Evolutionary conservation across 2,797 vertebrate species (phyloP).

Genomic region (Danio choprae): DNA sequence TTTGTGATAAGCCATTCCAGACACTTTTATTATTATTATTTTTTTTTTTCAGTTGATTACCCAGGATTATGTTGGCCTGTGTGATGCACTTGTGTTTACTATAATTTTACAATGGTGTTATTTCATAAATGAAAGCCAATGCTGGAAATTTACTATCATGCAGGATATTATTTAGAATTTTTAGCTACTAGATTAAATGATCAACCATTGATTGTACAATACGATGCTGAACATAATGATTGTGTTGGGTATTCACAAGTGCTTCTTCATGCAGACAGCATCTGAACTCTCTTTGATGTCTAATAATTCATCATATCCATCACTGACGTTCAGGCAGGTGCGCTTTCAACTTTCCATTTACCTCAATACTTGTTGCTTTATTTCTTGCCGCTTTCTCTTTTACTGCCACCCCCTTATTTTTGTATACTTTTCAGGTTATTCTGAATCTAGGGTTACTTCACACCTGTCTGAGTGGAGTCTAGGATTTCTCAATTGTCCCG

Average conservation of each 20-base stretch:
- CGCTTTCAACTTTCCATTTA: background rate
- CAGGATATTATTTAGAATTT: background rate
- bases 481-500: constrained; percentile 24
- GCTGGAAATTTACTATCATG: constrained; percentile 42
- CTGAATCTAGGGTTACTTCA: constrained; percentile 14
- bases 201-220: background rate
- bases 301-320: background rate
- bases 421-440: constrained; percentile 30
- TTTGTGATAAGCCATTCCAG: too few relatives aligned
- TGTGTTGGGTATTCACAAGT: constrained; percentile 5
- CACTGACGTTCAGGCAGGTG: constrained; percentile 4
- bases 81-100: constrained; percentile 5
- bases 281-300: background rate
- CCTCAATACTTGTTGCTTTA: constrained; percentile 10
- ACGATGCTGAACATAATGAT: background rate
- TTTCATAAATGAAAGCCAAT: constrained; percentile 30
- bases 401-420: background rate
- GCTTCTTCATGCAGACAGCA: background rate
- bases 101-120: constrained; percentile 8
- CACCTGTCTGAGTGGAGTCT: constrained; percentile 22
- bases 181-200: background rate
- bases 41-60: background rate
- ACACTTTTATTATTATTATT: too few relatives aligned
- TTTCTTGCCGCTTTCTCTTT: constrained; percentile 13
- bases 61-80: background rate